Conservation (phyloP, 30 jellyfish, hydroid and myxozoan genomes). For the Aurelia aurita region DNA sequence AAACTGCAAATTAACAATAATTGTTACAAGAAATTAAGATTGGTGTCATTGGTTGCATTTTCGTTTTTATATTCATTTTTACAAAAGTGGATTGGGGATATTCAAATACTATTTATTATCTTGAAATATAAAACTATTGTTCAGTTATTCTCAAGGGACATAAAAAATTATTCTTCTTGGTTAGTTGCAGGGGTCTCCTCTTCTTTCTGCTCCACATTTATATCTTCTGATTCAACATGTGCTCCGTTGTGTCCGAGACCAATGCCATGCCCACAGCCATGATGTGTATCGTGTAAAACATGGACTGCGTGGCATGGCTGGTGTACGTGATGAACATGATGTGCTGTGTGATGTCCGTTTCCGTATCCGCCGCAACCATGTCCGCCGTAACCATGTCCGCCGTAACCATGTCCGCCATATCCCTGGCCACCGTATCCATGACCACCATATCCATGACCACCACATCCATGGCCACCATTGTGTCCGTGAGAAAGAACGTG, state of each 20-base stretch:
- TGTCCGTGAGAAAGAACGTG: slow-evolving; percentile 41
- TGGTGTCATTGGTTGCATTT: no score
- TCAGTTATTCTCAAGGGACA: no score
- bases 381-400: slow-evolving; percentile 45
- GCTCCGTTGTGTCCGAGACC: slow-evolving; percentile 33
- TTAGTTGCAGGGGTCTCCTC: slow-evolving; percentile 50
- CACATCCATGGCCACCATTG: slow-evolving; percentile 49
- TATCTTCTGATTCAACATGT: slow-evolving; percentile 7
- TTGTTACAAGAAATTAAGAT: no score
- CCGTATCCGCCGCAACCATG: slow-evolving; percentile 9
- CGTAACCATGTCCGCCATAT: slow-evolving; percentile 5
- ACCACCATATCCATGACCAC: slow-evolving; percentile 34
- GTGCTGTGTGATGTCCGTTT: slow-evolving; percentile 6
- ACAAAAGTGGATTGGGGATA: no score
- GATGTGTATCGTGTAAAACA: slow-evolving; percentile 21
- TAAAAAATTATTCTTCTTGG: slow-evolving; percentile 10
- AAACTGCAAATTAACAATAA: no score
- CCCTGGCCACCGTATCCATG: slow-evolving; percentile 56
- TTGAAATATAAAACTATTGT: neutral
- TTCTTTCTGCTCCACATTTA: slow-evolving; percentile 37
- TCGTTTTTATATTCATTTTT: neutral
- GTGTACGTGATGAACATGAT: slow-evolving; percentile 10
- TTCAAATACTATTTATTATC: no score
- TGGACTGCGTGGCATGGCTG: slow-evolving; percentile 50
- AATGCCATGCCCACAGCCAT: slow-evolving; percentile 42